phyloP scores from a whole-genome alignment of 2,113 vertebrate genomes.

The Pseudolaguvia tuberculata region DNA sequence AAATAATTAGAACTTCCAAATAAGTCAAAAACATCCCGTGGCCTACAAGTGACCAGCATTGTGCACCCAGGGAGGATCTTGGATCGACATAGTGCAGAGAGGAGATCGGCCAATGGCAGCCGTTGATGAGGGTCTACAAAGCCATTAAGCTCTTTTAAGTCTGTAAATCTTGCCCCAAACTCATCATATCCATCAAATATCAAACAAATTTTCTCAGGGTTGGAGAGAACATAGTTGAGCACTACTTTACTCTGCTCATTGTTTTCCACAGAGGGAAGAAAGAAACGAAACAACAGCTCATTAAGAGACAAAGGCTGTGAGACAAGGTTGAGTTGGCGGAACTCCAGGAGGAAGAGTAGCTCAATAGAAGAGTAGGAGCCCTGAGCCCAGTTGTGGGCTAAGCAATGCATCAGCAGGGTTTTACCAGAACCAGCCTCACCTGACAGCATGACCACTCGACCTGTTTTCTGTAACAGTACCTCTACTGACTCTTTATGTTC shows the following conservation, averaged over 20 bases:
- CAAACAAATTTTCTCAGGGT: conserved; percentile 69
- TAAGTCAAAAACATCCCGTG: conserved; percentile 66
- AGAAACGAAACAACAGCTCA: conserved; percentile 78
- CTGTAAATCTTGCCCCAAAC: conserved; percentile 60
- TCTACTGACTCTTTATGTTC: conserved; percentile 62
- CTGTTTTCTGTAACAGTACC: conserved; percentile 65
- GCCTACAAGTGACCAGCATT: conserved; percentile 78
- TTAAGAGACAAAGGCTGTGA: conserved; percentile 67
- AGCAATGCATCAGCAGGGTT: conserved; percentile 71
- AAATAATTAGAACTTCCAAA: conserved; percentile 56
- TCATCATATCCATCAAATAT: conserved; percentile 91
- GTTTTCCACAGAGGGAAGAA: conserved; percentile 59
- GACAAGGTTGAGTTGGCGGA: conserved; percentile 80
- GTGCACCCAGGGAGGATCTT: conserved; percentile 79
- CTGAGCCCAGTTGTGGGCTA: conserved; percentile 76
- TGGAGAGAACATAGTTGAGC: conserved; percentile 71
- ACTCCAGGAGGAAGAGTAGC: conserved; percentile 82
- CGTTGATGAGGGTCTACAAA: conserved; percentile 26
- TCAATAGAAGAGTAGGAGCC: conserved; percentile 69
- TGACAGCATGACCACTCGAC: conserved; percentile 68
- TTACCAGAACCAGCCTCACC: conserved; percentile 85
- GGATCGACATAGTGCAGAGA: conserved; percentile 72
- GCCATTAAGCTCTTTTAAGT: not conserved
- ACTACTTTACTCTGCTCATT: conserved; percentile 57
- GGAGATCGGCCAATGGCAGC: conserved; percentile 67